A percentile compares a stretch with the other conserved stretches of the same genome.
Conservation (phyloP, 2,888 invertebrate species). For the Heteromyza rotundicornis region DNA sequence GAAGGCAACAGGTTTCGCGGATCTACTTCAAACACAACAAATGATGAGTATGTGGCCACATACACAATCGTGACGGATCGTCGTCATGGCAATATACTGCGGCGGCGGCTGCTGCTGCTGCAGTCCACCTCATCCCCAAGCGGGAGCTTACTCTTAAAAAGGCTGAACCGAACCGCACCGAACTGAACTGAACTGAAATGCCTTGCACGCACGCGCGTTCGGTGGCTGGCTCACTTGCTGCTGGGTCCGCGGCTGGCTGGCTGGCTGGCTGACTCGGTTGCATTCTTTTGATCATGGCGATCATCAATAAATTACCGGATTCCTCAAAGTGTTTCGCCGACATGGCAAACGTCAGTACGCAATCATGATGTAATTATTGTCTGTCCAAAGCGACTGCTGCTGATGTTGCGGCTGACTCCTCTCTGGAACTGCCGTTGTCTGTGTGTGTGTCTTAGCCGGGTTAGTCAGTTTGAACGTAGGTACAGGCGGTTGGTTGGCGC, state of each 20-base stretch:
- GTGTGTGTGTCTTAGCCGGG: background rate
- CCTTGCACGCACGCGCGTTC: slow-evolving; percentile 23
- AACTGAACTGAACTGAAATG: slow-evolving; percentile 22
- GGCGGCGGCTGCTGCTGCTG: background rate
- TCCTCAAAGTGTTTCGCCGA: slow-evolving; percentile 49
- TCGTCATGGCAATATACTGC: no score
- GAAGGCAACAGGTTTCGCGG: slow-evolving; percentile 3
- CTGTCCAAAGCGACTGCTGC: background rate
- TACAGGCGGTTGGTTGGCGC: no score
- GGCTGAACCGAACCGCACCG: slow-evolving; percentile 18
- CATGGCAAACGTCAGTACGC: slow-evolving; percentile 41
- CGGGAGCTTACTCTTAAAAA: no score
- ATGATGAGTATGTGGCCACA: background rate
- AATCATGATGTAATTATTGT: slow-evolving; percentile 40
- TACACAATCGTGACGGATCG: slow-evolving; percentile 20
- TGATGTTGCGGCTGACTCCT: background rate
- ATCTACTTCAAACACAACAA: slow-evolving; percentile 11
- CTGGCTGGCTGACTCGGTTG: slow-evolving; percentile 32
- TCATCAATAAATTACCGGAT: slow-evolving; percentile 49
- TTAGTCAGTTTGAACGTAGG: no score
- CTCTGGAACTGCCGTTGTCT: background rate
- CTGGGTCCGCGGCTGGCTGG: slow-evolving; percentile 35
- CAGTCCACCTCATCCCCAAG: background rate
- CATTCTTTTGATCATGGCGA: slow-evolving; percentile 46
- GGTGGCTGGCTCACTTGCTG: no score